Percentiles rank a stretch among this genome's conserved stretches.
These are phyloP conservation scores for Idaea dimidiata DNA, from an alignment of 2,888 invertebrate species.

Conservation along the genomic window DNA sequence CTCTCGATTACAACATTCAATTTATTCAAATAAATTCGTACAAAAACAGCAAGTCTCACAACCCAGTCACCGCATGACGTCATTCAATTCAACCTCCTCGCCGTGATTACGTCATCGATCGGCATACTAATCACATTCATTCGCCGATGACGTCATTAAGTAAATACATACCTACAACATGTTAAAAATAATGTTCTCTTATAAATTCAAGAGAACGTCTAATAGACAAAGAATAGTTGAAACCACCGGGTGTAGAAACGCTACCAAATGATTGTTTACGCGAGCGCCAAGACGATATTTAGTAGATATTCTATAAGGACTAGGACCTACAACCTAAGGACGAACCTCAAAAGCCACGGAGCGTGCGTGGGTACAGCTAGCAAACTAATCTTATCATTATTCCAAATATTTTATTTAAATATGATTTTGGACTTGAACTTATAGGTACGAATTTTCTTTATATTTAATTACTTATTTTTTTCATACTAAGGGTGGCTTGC, in stretches of 20 bases:
- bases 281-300: not conserved
- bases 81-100: slow-evolving; percentile 54
- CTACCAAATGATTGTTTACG: not conserved
- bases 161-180: not conserved
- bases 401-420: no score
- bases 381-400: no score
- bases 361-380: no score
- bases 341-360: no score
- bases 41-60: slow-evolving; percentile 16
- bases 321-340: not conserved
- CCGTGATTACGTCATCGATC: slow-evolving; percentile 64
- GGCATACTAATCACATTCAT: slow-evolving; percentile 50
- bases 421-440: no score
- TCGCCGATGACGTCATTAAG: slow-evolving; percentile 43
- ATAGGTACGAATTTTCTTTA: no score
- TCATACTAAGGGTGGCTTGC: not conserved
- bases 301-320: not conserved
- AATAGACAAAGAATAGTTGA: not conserved
- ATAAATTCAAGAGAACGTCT: not conserved
- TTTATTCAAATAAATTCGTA: slow-evolving; percentile 8
- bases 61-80: slow-evolving; percentile 51
- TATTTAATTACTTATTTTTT: no score
- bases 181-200: not conserved
- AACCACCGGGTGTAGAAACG: not conserved
- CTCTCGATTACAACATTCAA: not conserved